phyloP scores from a whole-genome alignment of 2,797 vertebrate species.

The Potorous gilbertii region DNA sequence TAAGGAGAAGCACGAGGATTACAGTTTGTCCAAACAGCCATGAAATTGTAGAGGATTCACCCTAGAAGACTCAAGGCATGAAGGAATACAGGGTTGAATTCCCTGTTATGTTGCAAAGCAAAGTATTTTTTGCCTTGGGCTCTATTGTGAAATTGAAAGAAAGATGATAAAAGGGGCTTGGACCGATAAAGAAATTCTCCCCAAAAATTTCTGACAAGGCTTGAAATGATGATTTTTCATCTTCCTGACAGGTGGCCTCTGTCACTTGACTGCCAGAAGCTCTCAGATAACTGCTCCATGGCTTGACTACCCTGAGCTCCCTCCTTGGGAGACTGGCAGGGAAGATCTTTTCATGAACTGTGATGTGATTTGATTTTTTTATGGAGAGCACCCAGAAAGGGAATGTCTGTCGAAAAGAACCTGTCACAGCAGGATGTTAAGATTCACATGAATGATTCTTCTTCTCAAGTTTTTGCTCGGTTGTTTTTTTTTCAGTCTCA shows the following conservation, averaged over 20 bases:
- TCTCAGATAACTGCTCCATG: constrained; percentile 26
- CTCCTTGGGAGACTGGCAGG: constrained; percentile 1
- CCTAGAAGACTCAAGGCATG: constrained; percentile 57
- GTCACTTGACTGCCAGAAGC: constrained; percentile 53
- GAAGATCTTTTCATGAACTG: not conserved
- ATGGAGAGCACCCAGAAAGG: not conserved
- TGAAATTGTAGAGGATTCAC: constrained; percentile 61
- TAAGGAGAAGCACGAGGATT: constrained; percentile 65
- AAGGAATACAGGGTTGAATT: constrained; percentile 54
- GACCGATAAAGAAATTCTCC: constrained; percentile 63
- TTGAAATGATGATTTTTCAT: constrained; percentile 64
- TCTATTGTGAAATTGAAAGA: constrained; percentile 56
- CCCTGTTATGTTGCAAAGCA: not conserved
- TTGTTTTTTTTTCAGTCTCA: constrained; percentile 35
- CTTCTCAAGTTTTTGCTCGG: constrained; percentile 56
- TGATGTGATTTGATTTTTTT: not conserved
- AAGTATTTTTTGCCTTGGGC: constrained; percentile 60
- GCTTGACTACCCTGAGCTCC: constrained; percentile 2
- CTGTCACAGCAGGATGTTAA: constrained; percentile 45
- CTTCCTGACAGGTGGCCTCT: constrained; percentile 62
- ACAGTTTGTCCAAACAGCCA: constrained; percentile 50
- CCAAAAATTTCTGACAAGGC: constrained; percentile 48
- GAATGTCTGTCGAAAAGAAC: not conserved
- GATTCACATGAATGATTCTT: constrained; percentile 52
- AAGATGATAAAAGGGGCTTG: constrained; percentile 55